A percentile compares a stretch with the other conserved stretches of the same genome.
These are phyloP conservation scores for Siniperca knerii DNA, from an alignment of 2,113 vertebrate genomes.

Conservation along the genomic window DNA sequence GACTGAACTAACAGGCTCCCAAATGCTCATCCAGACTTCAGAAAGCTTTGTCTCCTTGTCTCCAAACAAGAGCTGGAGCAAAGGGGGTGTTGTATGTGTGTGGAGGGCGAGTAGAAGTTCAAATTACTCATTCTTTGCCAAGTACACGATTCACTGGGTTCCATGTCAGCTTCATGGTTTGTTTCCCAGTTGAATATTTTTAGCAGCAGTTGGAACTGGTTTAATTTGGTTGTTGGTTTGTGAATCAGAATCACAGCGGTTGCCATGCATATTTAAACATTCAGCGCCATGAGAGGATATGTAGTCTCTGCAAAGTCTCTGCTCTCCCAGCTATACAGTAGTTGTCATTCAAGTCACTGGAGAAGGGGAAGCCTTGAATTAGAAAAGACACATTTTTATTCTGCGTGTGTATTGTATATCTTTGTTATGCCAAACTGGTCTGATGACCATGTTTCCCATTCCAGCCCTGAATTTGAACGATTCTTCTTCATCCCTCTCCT, in stretches of 20 bases:
- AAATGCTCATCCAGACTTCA: constrained; percentile 55
- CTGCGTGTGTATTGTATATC: neutral
- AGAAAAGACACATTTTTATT: constrained; percentile 50
- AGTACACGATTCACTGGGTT: constrained; percentile 27
- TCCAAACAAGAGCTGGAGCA: constrained; percentile 32
- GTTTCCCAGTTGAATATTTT: constrained; percentile 47
- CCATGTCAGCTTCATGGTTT: constrained; percentile 29
- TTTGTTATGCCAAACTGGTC: constrained; percentile 31
- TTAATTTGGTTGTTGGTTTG: constrained; percentile 39
- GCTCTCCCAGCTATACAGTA: constrained; percentile 2
- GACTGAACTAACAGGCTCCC: constrained; percentile 66
- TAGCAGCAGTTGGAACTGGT: constrained; percentile 42
- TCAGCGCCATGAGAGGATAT: neutral
- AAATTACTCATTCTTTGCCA: constrained; percentile 39
- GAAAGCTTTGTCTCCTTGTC: constrained; percentile 21
- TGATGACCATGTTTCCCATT: constrained; percentile 43
- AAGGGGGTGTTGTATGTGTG: constrained; percentile 5
- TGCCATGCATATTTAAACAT: constrained; percentile 22
- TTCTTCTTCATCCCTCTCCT: constrained; percentile 13
- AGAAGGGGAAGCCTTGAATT: constrained; percentile 29
- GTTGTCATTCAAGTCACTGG: constrained; percentile 42
- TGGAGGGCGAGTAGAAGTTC: constrained; percentile 11
- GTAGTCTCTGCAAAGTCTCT: constrained; percentile 11
- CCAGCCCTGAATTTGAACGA: constrained; percentile 25
- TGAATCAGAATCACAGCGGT: constrained; percentile 16